Conservation (phyloP, 2,888 invertebrate species). For the Ormyrus thymus region DNA sequence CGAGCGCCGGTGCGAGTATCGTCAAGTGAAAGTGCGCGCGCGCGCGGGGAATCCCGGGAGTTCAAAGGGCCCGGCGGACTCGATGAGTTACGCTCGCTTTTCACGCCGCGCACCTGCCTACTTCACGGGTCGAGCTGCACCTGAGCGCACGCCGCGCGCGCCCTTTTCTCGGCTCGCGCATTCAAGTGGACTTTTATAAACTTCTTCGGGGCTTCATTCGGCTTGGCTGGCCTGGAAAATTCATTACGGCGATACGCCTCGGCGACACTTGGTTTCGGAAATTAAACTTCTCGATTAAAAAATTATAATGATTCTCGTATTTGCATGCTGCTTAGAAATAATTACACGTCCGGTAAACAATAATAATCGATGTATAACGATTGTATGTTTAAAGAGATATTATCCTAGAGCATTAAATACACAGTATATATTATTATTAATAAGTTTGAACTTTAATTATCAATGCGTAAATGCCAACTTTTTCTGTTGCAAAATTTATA, state of each 20-base stretch:
- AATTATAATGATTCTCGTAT: background rate
- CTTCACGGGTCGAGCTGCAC: background rate
- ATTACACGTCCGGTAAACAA: no score
- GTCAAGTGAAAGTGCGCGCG: constrained; percentile 38
- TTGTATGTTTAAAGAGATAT: no score
- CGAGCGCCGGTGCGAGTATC: constrained; percentile 4
- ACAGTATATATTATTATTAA: no score
- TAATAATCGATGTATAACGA: no score
- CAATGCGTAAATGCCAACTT: background rate
- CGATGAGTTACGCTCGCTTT: constrained; percentile 47
- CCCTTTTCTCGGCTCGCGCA: background rate
- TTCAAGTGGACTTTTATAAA: no score
- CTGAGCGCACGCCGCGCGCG: background rate
- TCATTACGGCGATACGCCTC: no score
- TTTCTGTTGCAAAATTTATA: background rate
- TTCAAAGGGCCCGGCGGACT: constrained; percentile 36
- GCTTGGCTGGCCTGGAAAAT: no score
- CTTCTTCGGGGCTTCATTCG: no score
- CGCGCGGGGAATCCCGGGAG: constrained; percentile 35
- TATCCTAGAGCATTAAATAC: no score
- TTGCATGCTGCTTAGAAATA: no score
- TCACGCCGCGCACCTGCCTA: constrained; percentile 14
- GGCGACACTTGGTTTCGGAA: constrained; percentile 14
- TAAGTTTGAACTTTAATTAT: no score
- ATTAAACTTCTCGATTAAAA: constrained; percentile 15